Percentiles rank a stretch among this genome's conserved stretches.
Evolutionary conservation across 2,113 vertebrate species (phyloP).

Genomic region (Ursus arctos): DNA sequence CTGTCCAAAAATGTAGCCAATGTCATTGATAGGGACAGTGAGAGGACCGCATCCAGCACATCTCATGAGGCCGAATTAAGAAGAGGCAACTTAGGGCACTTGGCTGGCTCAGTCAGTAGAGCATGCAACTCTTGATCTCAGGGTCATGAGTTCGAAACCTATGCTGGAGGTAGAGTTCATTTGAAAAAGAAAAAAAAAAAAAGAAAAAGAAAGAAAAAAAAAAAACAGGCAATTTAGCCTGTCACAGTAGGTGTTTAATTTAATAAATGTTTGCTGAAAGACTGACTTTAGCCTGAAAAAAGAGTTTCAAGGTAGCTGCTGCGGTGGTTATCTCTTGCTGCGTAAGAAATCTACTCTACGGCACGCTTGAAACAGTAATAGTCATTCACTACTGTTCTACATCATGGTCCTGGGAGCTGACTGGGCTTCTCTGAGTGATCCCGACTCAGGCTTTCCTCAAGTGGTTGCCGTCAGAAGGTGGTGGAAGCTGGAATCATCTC

Average conservation of each 20-base stretch:
- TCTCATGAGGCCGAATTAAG: not conserved
- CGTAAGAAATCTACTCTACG: not conserved
- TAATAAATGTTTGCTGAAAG: not conserved
- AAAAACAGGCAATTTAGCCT: not conserved
- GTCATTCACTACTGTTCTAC: not conserved
- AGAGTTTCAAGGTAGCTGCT: not conserved
- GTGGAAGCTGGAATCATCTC: not conserved
- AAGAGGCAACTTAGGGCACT: not conserved
- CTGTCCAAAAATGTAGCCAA: not conserved
- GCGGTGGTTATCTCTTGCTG: not conserved
- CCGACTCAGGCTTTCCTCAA: not conserved
- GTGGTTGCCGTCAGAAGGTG: not conserved
- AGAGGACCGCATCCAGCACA: not conserved
- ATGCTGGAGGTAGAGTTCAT: not conserved
- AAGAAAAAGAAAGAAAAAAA: accelerated
- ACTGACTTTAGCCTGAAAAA: not conserved
- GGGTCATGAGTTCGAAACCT: not conserved
- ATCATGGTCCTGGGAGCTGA: not conserved
- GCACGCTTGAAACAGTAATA: not conserved
- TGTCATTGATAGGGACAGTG: not conserved
- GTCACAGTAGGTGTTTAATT: not conserved
- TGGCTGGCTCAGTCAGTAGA: not conserved
- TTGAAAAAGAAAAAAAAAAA: not conserved
- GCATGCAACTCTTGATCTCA: not conserved
- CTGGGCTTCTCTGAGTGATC: not conserved